These are phyloP conservation scores for Premnoplex brunnescens DNA, from an alignment of 2,797 vertebrate species.

Conservation along the genomic window DNA sequence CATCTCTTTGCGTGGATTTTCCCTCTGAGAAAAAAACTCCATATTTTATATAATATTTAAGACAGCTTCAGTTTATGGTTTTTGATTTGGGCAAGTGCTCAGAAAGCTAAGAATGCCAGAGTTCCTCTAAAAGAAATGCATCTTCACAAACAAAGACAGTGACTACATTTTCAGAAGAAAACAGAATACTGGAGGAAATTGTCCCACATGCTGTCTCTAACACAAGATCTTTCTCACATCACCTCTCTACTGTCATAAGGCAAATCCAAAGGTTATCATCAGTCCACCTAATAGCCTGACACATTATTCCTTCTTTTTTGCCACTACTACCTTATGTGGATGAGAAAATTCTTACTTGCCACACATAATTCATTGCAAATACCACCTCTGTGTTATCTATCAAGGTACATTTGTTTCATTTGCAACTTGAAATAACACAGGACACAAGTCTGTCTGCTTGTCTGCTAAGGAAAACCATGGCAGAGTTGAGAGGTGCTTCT, in stretches of 20 bases:
- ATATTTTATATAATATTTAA: not conserved
- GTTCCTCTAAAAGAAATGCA: not conserved
- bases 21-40: not conserved
- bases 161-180: not conserved
- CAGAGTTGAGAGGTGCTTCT: not conserved
- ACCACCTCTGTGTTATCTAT: fast-evolving
- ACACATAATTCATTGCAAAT: fast-evolving
- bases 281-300: not conserved
- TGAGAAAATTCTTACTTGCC: not conserved
- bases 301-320: not conserved
- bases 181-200: not conserved
- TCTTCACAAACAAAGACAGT: not conserved
- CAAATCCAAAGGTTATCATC: not conserved
- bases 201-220: not conserved
- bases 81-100: not conserved
- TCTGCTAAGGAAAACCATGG: not conserved
- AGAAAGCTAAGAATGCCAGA: not conserved
- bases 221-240: not conserved
- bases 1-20: not conserved
- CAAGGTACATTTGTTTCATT: not conserved
- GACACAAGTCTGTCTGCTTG: not conserved
- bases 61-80: not conserved
- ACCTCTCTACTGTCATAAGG: not conserved
- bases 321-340: not conserved
- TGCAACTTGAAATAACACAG: not conserved